A percentile compares a stretch with the other conserved stretches of the same genome.
phyloP scores from a whole-genome alignment of 2,113 vertebrate species.

The Cepphus grylle region DNA sequence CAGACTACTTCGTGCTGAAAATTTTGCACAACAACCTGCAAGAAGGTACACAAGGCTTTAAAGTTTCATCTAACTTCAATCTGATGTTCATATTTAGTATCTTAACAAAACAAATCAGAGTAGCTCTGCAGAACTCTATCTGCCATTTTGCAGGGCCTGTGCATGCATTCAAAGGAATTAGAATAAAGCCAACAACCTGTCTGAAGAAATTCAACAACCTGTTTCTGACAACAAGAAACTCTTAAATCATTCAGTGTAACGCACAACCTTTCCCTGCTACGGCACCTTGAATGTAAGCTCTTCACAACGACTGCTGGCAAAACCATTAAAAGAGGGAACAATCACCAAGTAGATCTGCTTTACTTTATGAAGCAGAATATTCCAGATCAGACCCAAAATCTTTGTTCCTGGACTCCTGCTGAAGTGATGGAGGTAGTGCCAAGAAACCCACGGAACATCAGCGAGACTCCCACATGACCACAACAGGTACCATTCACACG shows the following conservation, averaged over 20 bases:
- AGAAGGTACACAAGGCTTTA: neutral
- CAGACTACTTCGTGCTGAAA: conserved; percentile 95
- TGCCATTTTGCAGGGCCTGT: neutral
- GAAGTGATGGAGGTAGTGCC: neutral
- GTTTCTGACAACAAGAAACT: neutral
- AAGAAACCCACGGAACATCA: neutral
- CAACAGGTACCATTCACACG: neutral
- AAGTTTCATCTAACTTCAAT: neutral
- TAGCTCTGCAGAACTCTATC: neutral
- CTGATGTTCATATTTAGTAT: neutral
- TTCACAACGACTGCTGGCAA: neutral
- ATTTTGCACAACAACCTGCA: conserved; percentile 93
- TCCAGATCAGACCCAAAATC: neutral
- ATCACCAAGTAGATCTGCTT: neutral
- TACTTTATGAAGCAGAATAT: neutral
- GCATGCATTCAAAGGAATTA: neutral
- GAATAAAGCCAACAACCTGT: neutral
- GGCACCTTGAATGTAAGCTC: neutral
- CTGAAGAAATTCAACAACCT: neutral
- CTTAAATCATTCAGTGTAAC: neutral
- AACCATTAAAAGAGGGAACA: neutral
- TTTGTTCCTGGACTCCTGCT: neutral
- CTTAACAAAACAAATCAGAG: neutral
- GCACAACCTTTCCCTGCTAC: neutral
- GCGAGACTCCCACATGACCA: rapidly evolving